Evolutionary conservation across 2,888 invertebrate species (phyloP).

Genomic region (Maniola hyperantus): DNA sequence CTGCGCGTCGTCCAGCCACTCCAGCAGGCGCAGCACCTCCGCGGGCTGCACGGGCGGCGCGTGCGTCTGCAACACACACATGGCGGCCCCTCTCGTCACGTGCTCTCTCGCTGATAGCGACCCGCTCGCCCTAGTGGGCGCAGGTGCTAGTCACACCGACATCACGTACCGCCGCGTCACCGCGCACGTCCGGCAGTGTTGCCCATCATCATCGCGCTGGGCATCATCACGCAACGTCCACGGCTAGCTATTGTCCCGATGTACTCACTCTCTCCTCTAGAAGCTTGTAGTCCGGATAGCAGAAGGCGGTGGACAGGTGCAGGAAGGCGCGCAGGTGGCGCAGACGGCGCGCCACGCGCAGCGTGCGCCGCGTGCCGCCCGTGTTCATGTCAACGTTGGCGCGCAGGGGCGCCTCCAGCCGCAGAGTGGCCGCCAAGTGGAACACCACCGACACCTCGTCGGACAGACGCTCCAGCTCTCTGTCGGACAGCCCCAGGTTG

Average conservation of each 20-base stretch:
- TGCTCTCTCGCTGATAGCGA: no score
- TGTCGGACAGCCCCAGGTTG: conserved; percentile 83
- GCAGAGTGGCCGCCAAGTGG: conserved; percentile 95
- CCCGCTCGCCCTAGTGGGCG: no score
- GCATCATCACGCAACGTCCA: no score
- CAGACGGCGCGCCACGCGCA: conserved; percentile 90
- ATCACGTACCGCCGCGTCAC: no score
- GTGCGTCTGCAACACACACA: conserved; percentile 81
- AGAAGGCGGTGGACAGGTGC: conserved; percentile 97
- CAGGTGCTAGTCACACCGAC: no score
- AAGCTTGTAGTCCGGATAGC: conserved; percentile 91
- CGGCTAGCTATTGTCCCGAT: no score
- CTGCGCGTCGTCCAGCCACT: conserved; percentile 88
- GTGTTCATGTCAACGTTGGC: conserved; percentile 95
- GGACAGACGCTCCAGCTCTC: conserved; percentile 82
- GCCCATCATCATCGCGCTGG: no score
- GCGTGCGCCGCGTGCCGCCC: conserved; percentile 89
- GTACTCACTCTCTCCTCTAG: conserved; percentile 68
- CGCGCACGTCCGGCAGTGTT: no score
- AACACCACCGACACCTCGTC: conserved; percentile 91
- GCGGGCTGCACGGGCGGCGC: conserved; percentile 87
- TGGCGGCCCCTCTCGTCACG: no score
- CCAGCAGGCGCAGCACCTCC: conserved; percentile 86
- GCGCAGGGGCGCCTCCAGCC: conserved; percentile 93
- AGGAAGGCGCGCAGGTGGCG: conserved; percentile 89